Base-by-base conservation (phyloP, 1,140 invertebrate species). In the Ceratina australensis region DNA sequence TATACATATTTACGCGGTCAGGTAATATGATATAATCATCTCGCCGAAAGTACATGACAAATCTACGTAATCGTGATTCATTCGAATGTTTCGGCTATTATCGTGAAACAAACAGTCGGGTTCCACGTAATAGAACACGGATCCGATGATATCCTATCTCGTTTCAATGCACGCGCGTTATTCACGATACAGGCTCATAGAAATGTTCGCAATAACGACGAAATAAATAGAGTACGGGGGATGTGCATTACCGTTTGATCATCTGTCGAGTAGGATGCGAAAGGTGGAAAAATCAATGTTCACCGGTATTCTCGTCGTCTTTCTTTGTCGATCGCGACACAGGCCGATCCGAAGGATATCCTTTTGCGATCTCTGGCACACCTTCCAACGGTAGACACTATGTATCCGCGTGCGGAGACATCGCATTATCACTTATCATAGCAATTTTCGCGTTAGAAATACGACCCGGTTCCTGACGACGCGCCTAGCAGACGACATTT, bases 401-500 rank as follows among this genome's bases (percentile, higher is more conserved):
- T 47, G 47, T 56, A 50, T 64, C 64, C 54, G 69, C 50, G 49
- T 56, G 26, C 26, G 72, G 56, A 56, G 42, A 72, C 60, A 78
- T 72, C 72, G 72, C 77, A 75, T 85, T 85, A 86, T 86, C 79
- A 68, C 75, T 88, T 88, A 87, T 87, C 85, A 84, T 83, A 77
- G 67, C 85, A 66, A 88, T 82, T 86, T 86, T 87, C 79, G 61
- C 81, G 81, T 88, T 82, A 84, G 80, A 75, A 87, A 82, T 78
- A 77, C 87, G 80, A 83, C 85, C 87, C 88, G 88, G 86, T 89
- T 87, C 82, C 75, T 52, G 82, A 89, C 89, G 89, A 90, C 88
- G 88, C 88, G 87, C 80, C 86, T 88, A 88, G 87, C 87, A 88
- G 87, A 86, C 89, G 89, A 89, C 89, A 90, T 90, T 87, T 90